A percentile compares a stretch with the other conserved stretches of the same genome.
phyloP scores from a whole-genome alignment of 2,113 vertebrate genomes.

The Hemiscyllium ocellatum region DNA sequence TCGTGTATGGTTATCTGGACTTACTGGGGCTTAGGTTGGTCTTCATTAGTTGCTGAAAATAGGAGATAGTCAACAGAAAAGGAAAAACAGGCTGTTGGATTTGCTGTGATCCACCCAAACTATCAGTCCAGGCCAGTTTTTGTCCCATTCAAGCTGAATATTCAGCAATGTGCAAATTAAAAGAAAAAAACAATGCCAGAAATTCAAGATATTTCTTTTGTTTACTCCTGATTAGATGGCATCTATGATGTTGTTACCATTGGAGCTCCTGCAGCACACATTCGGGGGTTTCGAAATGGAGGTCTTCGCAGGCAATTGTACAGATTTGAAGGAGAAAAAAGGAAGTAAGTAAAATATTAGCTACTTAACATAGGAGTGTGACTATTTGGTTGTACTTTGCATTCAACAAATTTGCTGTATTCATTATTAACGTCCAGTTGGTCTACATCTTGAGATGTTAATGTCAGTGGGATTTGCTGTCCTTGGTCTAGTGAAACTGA shows the following conservation, averaged over 20 bases:
- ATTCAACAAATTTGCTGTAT: not conserved
- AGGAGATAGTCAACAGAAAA: not conserved
- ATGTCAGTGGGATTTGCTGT: not conserved
- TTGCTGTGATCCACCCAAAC: not conserved
- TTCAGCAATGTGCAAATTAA: not conserved
- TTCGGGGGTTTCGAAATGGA: slow-evolving; percentile 92
- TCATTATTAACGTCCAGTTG: not conserved
- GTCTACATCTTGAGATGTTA: not conserved
- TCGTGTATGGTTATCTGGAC: not conserved
- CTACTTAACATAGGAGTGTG: not conserved
- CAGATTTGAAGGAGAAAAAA: slow-evolving; percentile 85
- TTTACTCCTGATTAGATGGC: slow-evolving; percentile 62
- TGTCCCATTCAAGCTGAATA: not conserved
- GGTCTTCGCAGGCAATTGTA: slow-evolving; percentile 82
- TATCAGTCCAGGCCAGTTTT: not conserved
- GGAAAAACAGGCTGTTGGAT: not conserved
- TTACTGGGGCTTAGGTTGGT: not conserved
- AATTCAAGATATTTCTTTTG: slow-evolving; percentile 12
- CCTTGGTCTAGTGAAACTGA: not conserved
- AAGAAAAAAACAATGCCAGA: not conserved
- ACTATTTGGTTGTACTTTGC: not conserved
- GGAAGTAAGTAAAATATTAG: slow-evolving; percentile 68
- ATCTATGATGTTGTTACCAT: slow-evolving; percentile 89
- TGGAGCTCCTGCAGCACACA: slow-evolving; percentile 89
- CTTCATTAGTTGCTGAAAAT: not conserved